phyloP scores from a whole-genome alignment of 2,888 invertebrate genomes.

The Polylopha cassiicola region DNA sequence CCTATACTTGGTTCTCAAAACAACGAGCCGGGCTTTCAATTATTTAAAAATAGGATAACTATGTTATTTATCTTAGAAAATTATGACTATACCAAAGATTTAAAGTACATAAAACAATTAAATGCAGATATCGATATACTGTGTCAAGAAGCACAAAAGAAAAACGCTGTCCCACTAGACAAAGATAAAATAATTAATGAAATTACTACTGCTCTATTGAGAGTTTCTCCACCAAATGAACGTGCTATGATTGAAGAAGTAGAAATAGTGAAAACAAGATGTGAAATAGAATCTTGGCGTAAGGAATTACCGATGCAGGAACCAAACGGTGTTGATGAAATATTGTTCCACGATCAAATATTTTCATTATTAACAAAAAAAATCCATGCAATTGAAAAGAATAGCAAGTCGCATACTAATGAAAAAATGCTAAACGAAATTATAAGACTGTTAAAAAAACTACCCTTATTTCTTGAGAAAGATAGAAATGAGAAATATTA shows the following conservation, averaged over 20 bases:
- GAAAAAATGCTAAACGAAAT: constrained; percentile 45
- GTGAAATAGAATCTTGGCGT: constrained; percentile 51
- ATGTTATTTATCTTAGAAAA: constrained; percentile 53
- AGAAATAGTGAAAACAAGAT: constrained; percentile 51
- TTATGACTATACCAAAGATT: constrained; percentile 47
- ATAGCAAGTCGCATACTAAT: constrained; percentile 28
- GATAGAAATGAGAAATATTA: constrained; percentile 31
- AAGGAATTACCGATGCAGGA: constrained; percentile 41
- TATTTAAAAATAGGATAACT: constrained; percentile 50
- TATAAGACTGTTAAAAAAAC: constrained; percentile 42
- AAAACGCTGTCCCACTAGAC: constrained; percentile 37
- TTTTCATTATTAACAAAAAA: constrained; percentile 42
- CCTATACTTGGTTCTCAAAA: constrained; percentile 30
- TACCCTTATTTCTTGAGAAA: constrained; percentile 38
- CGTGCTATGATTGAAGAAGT: constrained; percentile 41
- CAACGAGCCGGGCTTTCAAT: constrained; percentile 47
- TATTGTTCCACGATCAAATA: constrained; percentile 45
- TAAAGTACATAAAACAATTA: constrained; percentile 42
- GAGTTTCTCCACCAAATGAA: constrained; percentile 45
- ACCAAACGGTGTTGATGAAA: constrained; percentile 30
- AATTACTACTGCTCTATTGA: constrained; percentile 44
- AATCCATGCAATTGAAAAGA: constrained; percentile 46
- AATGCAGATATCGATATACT: constrained; percentile 43
- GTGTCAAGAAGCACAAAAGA: constrained; percentile 38
- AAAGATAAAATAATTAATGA: constrained; percentile 48